A percentile compares a stretch with the other conserved stretches of the same genome.
Conservation (phyloP, 2,888 invertebrate species). For the Aleiodes alternator region DNA sequence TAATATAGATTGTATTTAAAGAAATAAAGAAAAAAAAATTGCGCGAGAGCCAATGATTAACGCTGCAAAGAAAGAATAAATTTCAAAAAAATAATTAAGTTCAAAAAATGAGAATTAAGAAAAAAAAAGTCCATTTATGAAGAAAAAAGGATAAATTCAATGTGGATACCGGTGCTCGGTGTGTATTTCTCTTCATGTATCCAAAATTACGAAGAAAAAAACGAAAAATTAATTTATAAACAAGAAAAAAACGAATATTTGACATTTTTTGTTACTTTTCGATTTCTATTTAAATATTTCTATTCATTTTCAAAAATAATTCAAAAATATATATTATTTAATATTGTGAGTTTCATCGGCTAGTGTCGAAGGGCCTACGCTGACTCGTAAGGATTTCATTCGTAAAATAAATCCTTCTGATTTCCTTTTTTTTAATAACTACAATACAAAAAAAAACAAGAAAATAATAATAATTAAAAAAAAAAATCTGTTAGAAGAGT, state of each 20-base stretch:
- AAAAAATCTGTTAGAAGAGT: constrained; percentile 43
- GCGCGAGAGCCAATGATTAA: constrained; percentile 1
- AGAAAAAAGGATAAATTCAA: constrained; percentile 2
- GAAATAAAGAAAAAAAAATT: constrained; percentile 52
- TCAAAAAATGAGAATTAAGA: background rate
- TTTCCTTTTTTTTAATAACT: too few relatives aligned
- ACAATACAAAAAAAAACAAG: too few relatives aligned
- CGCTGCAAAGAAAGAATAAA: background rate
- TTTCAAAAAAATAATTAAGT: constrained; percentile 18
- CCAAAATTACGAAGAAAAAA: background rate
- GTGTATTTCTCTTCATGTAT: constrained; percentile 16
- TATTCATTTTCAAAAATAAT: too few relatives aligned
- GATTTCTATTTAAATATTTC: too few relatives aligned
- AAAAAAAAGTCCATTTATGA: background rate
- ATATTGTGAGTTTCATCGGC: too few relatives aligned
- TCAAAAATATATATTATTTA: too few relatives aligned
- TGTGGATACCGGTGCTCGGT: constrained; percentile 30
- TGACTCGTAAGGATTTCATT: too few relatives aligned
- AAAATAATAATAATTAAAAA: too few relatives aligned
- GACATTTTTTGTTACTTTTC: too few relatives aligned
- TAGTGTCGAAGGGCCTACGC: too few relatives aligned
- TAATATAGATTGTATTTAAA: constrained; percentile 71
- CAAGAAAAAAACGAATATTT: background rate
- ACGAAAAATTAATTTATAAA: background rate
- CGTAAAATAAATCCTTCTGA: too few relatives aligned